Conservation (phyloP, 2,888 invertebrate species). For the Cheilosia vulpina region DNA sequence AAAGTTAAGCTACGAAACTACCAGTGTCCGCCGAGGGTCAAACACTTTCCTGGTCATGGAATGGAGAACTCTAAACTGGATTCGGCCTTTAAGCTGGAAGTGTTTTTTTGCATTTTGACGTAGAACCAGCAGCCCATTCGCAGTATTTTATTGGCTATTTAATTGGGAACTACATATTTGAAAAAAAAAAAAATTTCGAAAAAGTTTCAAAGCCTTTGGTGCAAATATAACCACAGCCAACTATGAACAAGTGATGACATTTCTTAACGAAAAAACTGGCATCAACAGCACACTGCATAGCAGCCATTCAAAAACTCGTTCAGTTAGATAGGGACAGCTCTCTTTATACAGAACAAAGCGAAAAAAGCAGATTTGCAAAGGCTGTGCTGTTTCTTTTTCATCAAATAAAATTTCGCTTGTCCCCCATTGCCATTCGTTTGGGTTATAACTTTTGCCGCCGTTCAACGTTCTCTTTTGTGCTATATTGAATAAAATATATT, state of each 20-base stretch:
- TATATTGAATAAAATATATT: background rate
- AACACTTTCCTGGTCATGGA: no score
- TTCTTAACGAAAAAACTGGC: conserved; percentile 18
- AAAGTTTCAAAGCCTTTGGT: conserved; percentile 24
- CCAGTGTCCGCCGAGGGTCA: no score
- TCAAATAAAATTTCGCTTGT: conserved; percentile 30
- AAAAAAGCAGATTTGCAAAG: conserved; percentile 35
- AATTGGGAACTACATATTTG: no score
- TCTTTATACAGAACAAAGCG: conserved; percentile 48
- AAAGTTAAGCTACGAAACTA: no score
- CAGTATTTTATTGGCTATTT: no score
- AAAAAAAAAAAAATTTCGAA: background rate
- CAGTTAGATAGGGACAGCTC: conserved; percentile 32
- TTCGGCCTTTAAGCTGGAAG: no score
- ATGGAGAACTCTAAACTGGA: no score
- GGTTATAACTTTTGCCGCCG: conserved; percentile 46
- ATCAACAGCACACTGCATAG: background rate
- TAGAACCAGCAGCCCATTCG: no score
- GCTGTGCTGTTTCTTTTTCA: conserved; percentile 2
- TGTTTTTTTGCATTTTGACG: no score
- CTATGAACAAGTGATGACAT: conserved; percentile 54
- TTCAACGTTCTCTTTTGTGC: conserved; percentile 3
- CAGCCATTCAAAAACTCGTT: background rate
- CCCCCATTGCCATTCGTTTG: conserved; percentile 9
- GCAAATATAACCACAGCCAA: background rate